phyloP scores from a whole-genome alignment of 2,888 invertebrate species.

The Orthosia incerta region DNA sequence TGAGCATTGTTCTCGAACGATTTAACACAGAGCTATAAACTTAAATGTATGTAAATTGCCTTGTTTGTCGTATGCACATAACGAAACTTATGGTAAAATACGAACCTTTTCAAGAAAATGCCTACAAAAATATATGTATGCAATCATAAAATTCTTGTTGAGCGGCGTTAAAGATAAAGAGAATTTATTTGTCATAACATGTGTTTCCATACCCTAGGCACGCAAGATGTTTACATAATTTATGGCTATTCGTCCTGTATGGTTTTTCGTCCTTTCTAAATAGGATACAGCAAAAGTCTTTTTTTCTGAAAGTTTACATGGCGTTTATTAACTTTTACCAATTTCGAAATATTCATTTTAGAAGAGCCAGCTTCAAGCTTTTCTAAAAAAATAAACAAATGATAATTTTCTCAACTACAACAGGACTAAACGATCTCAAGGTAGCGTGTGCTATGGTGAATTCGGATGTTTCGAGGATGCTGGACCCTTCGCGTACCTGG shows the following conservation, averaged over 20 bases:
- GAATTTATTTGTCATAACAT: no score
- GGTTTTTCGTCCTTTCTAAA: neutral
- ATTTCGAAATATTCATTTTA: neutral
- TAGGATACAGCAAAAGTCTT: neutral
- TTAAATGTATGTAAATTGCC: constrained; percentile 35
- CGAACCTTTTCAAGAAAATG: neutral
- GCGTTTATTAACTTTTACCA: neutral
- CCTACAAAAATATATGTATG: neutral
- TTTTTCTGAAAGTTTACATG: neutral
- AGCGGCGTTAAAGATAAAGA: no score
- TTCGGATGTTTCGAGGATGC: constrained; percentile 98
- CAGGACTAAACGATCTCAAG: constrained; percentile 94
- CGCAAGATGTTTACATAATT: no score
- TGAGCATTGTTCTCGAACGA: constrained; percentile 26
- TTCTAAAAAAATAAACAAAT: neutral
- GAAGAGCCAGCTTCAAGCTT: neutral
- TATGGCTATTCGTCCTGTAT: no score
- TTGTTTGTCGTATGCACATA: constrained; percentile 1
- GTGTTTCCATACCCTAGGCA: no score
- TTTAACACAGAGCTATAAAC: constrained; percentile 30
- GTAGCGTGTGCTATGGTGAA: constrained; percentile 96
- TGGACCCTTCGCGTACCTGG: constrained; percentile 97
- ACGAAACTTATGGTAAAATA: neutral
- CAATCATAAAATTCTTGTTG: neutral
- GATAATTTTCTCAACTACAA: neutral